Base-by-base conservation (phyloP, 2,113 vertebrate species). In the Desmodus rotundus region DNA sequence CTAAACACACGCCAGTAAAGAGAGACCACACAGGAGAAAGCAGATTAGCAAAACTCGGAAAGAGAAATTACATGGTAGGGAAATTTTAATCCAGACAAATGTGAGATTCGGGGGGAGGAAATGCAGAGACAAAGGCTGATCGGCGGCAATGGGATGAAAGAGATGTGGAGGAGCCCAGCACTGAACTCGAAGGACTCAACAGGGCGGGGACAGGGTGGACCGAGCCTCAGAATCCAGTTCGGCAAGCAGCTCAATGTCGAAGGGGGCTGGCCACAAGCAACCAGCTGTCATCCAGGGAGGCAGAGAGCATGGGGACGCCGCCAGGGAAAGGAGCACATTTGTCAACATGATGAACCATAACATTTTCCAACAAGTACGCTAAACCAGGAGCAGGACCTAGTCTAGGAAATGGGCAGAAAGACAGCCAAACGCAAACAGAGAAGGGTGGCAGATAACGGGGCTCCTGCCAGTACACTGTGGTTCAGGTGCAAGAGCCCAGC, bases 241-340 rank as follows among this genome's bases (percentile, higher is more conserved):
- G 17, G n/a, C 22, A 26, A 89, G 80, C 28, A 11, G 33, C 20
- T 22, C 33, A 0, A 22, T 7, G 61, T 91, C 50, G 14, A 70
- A 61, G 70, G 52, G 7, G 7, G 22, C 4, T 43, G 41, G 47
- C 65, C 56, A n/a, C 19, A 50, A 41, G 65, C 17, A 67, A 11
- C 13, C 31, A 24, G 8, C 0, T 11, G 24, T 28, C 19, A 31
- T 8, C 47, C 28, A 24, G 63, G 31, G 9, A 47, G 76, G 26
- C 13, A 54, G 81, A 19, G 12, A 8, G 17, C 41, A 16, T 8
- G 45, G 11, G 26, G 41, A 13, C 4, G 15, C 7, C 3, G 16
- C 1, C 3, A 22, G 24, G 22, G 24, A 45, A 73, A 0, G 28
- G 12, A 9, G 67, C 26, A 45, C 11, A 4, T n/a, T 2, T 17